These are phyloP conservation scores for Neoseiulus cucumeris DNA, from an alignment of 1,140 invertebrate genomes.

Conservation along the genomic window DNA sequence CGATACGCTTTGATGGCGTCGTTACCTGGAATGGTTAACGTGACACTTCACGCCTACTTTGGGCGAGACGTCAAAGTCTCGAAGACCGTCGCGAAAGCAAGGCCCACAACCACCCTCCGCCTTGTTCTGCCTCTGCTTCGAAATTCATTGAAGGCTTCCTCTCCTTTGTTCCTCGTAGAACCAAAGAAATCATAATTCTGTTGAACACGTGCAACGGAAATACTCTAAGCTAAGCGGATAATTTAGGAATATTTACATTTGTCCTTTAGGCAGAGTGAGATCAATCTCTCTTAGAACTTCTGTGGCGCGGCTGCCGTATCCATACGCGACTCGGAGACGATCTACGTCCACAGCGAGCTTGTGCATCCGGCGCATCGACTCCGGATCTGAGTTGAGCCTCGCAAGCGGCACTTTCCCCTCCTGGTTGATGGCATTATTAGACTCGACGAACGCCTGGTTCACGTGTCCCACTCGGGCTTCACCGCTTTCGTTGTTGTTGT, in stretches of 20 bases:
- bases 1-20: too few relatives aligned
- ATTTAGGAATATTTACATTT: conserved; percentile 18
- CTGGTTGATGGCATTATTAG: conserved; percentile 2
- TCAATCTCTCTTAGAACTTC: conserved; percentile 17
- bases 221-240: not conserved
- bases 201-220: too few relatives aligned
- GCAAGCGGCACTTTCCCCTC: not conserved
- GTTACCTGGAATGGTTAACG: too few relatives aligned
- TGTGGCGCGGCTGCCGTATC: conserved; percentile 16
- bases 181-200: too few relatives aligned
- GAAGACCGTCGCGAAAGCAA: too few relatives aligned
- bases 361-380: not conserved
- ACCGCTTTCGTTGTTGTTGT: not conserved
- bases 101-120: too few relatives aligned
- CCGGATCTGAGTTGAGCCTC: not conserved
- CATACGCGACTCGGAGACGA: conserved; percentile 16
- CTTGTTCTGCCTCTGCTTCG: too few relatives aligned
- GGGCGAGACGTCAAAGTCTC: too few relatives aligned
- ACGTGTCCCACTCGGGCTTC: not conserved
- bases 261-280: conserved; percentile 19
- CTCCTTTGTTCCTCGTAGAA: too few relatives aligned
- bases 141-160: too few relatives aligned
- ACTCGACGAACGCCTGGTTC: not conserved
- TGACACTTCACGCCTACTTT: too few relatives aligned
- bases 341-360: conserved; percentile 17